phyloP scores from a whole-genome alignment of 2,113 vertebrate genomes.

The Lepidiolamprologus cunningtoni region DNA sequence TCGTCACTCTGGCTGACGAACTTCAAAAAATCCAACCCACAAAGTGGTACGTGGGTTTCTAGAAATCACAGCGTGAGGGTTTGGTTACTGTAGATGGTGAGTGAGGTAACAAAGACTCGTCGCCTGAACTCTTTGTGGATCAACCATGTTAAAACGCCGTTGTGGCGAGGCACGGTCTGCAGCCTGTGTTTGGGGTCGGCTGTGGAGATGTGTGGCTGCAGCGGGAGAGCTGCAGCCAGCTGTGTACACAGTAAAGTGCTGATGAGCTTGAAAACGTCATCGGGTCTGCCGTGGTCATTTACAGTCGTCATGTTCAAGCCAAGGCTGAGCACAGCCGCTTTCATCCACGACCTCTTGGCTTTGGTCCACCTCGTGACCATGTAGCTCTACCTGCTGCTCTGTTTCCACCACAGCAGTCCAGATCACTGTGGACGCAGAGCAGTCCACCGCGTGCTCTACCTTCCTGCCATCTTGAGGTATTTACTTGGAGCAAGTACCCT shows the following conservation, averaged over 20 bases:
- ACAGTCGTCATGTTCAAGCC: accelerated
- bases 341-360: background rate
- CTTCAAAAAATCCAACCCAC: accelerated
- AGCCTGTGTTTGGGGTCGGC: accelerated
- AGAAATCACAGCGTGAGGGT: accelerated
- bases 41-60: background rate
- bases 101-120: background rate
- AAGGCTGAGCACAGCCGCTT: background rate
- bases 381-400: background rate
- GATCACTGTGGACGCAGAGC: accelerated
- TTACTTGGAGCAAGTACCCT: background rate
- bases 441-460: background rate
- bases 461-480: accelerated
- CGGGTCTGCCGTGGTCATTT: background rate
- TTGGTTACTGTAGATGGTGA: no score
- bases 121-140: background rate
- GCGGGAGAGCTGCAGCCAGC: background rate
- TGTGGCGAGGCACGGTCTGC: background rate
- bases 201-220: background rate
- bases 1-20: accelerated
- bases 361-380: background rate
- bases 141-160: accelerated
- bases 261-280: accelerated
- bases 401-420: background rate
- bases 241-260: background rate